Percentiles rank a stretch among this genome's conserved stretches.
Conservation (phyloP, 2,113 vertebrate species). For the Forbesichthys papilliferus region DNA sequence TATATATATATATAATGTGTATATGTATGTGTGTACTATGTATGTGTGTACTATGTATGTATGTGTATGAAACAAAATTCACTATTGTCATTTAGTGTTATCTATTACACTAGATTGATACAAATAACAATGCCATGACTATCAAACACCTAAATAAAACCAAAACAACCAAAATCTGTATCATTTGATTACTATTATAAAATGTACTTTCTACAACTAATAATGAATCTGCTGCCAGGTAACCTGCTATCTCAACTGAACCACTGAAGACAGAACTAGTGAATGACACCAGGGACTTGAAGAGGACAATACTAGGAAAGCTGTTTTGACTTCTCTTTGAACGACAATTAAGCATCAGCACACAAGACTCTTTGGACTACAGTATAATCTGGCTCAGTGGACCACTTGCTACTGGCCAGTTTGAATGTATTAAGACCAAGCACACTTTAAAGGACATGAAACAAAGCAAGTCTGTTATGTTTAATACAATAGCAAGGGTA, state of each 20-base stretch:
- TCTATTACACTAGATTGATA: too few species aligned
- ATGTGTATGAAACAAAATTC: too few species aligned
- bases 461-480: not conserved
- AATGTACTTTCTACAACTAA: not conserved
- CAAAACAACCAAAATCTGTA: not conserved
- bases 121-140: too few species aligned
- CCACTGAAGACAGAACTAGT: not conserved
- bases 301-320: not conserved
- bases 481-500: slow-evolving; percentile 5
- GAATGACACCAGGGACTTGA: slow-evolving; percentile 6
- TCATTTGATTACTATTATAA: not conserved
- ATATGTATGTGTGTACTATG: too few species aligned
- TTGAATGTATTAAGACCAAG: slow-evolving; percentile 38
- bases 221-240: slow-evolving; percentile 31
- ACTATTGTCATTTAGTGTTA: too few species aligned
- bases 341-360: slow-evolving; percentile 23
- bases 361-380: not conserved
- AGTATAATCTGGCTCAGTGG: not conserved
- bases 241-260: slow-evolving; percentile 9
- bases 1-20: too few species aligned
- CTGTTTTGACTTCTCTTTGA: slow-evolving; percentile 12
- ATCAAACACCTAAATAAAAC: too few species aligned
- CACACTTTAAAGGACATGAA: slow-evolving; percentile 24
- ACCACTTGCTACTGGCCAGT: slow-evolving; percentile 16
- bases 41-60: too few species aligned